Evolutionary conservation across 2,888 invertebrate genomes (phyloP), one percentile per base, ranked within the genome.

Genomic region (Imbricaverruca yamaguchii): DNA sequence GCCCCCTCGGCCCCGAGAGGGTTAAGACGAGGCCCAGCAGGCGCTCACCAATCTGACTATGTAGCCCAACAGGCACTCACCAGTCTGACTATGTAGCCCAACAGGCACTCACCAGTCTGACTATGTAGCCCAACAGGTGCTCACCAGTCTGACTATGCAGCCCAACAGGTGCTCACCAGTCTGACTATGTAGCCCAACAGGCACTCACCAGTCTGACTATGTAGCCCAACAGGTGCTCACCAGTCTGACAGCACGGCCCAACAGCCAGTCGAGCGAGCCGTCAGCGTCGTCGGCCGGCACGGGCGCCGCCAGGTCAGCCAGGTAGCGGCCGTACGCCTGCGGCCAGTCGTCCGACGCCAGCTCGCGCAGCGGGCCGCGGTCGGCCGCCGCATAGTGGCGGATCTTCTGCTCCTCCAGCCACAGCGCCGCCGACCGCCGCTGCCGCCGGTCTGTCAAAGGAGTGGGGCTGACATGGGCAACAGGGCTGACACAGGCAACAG

Each of bases 331-430:
- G 86, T 93, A 95, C 0, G 91, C 89, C 82, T 90, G 89, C 67
- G 90, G 89, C 97, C 97, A 97, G 80, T 90, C 87, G 6, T 88
- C 85, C 18, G 91, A 90, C 63, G 89, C 89, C 3, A 92, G 90
- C 84, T 93, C 91, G 77, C 94, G 90, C n/a, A 98, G 87, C 0
- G 89, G 90, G 84, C 90, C 91, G 18, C 95, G 89, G 83, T 94
- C 93, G 86, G 95, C 94, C 82, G 94, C 93, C 86, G 92, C 92
- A 85, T 95, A 95, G 84, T 93, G 92, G 18, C 96, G 91, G 84
- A 98, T 95, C 88, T 95, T 95, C 87, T 96, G 95, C 86, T 96
- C 94, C 88, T 98, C 98, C 81, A 98, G 87, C 98, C 97, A 98
- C 1, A 93, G 88, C 53, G 97, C 90, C 55, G 95, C 89, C 85